These are phyloP conservation scores for Lamproptera curius DNA, from an alignment of 2,888 invertebrate species.

Conservation along the genomic window DNA sequence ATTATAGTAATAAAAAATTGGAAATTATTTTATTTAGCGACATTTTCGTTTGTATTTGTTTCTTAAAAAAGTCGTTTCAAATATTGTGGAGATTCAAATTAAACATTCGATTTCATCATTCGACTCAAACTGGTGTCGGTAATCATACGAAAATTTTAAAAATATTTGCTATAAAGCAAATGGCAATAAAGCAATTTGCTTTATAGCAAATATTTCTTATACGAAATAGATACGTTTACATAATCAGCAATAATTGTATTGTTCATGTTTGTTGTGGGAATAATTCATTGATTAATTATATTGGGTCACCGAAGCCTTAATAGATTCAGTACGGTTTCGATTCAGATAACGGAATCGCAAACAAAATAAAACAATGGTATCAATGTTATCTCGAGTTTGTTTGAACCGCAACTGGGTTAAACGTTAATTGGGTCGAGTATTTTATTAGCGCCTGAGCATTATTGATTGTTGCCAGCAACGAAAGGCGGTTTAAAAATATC, in stretches of 20 bases:
- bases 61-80: too few relatives aligned
- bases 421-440: slow-evolving; percentile 62
- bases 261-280: slow-evolving; percentile 4
- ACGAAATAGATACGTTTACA: too few relatives aligned
- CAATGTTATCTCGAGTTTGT: slow-evolving; percentile 54
- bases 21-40: too few relatives aligned
- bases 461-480: slow-evolving; percentile 37
- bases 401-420: slow-evolving; percentile 58
- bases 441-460: slow-evolving; percentile 38
- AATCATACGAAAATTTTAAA: too few relatives aligned
- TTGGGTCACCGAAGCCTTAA: slow-evolving; percentile 26
- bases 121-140: too few relatives aligned
- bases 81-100: too few relatives aligned
- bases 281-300: slow-evolving; percentile 13
- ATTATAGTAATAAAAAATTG: too few relatives aligned
- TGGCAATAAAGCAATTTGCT: too few relatives aligned
- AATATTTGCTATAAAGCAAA: too few relatives aligned
- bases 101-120: too few relatives aligned
- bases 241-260: slow-evolving; percentile 3
- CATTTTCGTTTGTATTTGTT: too few relatives aligned
- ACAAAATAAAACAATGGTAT: slow-evolving; percentile 54
- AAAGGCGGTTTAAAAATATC: slow-evolving; percentile 19
- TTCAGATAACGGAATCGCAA: slow-evolving; percentile 43
- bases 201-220: too few relatives aligned
- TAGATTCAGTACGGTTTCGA: slow-evolving; percentile 23